Percentiles rank a stretch among this genome's conserved stretches.
These are phyloP conservation scores for Morus bassanus DNA, from an alignment of 2,797 vertebrate species.

Conservation along the genomic window DNA sequence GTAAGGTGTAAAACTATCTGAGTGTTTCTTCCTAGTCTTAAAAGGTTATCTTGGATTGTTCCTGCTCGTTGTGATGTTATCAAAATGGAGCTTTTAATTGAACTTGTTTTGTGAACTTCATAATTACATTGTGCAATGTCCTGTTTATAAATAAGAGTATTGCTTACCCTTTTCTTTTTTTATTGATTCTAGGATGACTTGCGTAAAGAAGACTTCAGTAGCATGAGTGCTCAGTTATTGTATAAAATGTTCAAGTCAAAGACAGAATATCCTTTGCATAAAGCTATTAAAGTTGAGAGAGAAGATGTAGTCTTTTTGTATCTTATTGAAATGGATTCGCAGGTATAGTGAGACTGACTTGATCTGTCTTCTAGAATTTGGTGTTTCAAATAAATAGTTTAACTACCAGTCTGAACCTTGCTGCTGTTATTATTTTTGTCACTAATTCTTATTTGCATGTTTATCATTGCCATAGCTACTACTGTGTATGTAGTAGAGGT, in stretches of 20 bases:
- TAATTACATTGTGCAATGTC: not conserved
- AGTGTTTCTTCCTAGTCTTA: not conserved
- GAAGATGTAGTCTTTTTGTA: slow-evolving; percentile 98
- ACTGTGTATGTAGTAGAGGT: not conserved
- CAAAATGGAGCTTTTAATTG: not conserved
- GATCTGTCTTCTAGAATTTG: not conserved
- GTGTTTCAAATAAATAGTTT: not conserved
- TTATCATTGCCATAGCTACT: not conserved
- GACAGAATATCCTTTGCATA: slow-evolving; percentile 95
- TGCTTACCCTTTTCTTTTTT: not conserved
- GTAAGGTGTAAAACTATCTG: not conserved
- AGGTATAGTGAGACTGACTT: slow-evolving; percentile 75
- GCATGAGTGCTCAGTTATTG: slow-evolving; percentile 94
- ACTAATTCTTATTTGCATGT: not conserved
- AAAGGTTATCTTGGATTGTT: not conserved
- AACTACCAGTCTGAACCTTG: not conserved
- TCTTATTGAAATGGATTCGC: slow-evolving; percentile 97
- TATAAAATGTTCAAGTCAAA: slow-evolving; percentile 99
- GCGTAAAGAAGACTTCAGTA: slow-evolving; percentile 96
- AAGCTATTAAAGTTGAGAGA: slow-evolving; percentile 96
- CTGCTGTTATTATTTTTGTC: not conserved
- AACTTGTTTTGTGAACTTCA: not conserved
- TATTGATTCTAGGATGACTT: slow-evolving; percentile 86
- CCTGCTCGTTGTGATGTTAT: not conserved
- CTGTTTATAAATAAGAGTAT: not conserved